Base-by-base conservation (phyloP, 2,113 vertebrate genomes). In the Callopanchax toddi region DNA sequence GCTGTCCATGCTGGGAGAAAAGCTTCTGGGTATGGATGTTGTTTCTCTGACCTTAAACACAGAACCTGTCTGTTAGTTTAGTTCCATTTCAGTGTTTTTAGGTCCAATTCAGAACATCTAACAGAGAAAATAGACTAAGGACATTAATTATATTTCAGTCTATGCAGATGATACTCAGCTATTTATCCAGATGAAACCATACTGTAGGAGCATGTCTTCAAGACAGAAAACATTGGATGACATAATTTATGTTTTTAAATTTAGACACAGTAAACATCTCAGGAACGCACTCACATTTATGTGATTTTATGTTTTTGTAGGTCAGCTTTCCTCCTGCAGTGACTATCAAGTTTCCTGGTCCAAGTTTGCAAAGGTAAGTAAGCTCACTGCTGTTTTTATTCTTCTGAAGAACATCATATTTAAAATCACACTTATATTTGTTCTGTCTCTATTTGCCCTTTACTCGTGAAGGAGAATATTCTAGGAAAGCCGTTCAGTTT, bases 401-500 rank as follows among this genome's bases (percentile, higher is more conserved):
- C 36, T 13, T 4, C 34, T 11, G 34, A 37, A 37, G 11, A 37
- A 11, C n/a, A 13, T 66, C 20, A 40, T 44, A 4, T 42, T 12
- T 20, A 4, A 32, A 32, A 7, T 29, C 26, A 29, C 7, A 29
- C 4, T 29, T 29, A 29, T 5, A 29, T 7, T 1, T 32, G 6
- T 1, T 6, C 16, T 39, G 16, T 56, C 21, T 57, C 34, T 1
- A 4, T 51, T 20, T 74, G 2, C 44, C 2, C 32, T 45, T 26
- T 25, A 0, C 42, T n/a, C 20, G 71, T 51, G 40, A 18, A 99
- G 97, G 97, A 99, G 80, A 96, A 96, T 74, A 93, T 98, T 72
- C 93, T 93, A 61, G 95, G 96, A 11, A 98, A 98, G 81, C 79
- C 94, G 1, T 99, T 99, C 74, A 95, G 95, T 75, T 98, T 98